Evolutionary conservation across 2,113 vertebrate species (phyloP).

Genomic region (Corvus hawaiiensis): DNA sequence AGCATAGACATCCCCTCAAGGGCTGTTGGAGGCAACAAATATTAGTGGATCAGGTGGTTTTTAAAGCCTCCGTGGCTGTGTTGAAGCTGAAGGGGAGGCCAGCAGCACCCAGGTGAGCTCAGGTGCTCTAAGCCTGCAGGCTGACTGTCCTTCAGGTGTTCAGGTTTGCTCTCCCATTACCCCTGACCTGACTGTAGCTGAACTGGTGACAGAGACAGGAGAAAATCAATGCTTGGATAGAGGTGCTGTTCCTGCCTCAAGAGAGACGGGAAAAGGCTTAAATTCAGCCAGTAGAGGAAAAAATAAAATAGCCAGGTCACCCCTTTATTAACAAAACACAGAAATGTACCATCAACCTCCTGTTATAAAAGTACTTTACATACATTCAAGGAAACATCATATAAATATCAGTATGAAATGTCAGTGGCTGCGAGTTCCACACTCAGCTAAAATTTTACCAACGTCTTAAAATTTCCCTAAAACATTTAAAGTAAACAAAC

Average conservation of each 20-base stretch:
- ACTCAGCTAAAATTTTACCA: not conserved
- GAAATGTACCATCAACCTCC: constrained; percentile 30
- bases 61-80: not conserved
- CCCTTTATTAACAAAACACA: constrained; percentile 48
- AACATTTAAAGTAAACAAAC: not conserved
- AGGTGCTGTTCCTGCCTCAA: not conserved
- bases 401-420: constrained; percentile 50
- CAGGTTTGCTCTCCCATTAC: not conserved
- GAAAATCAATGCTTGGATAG: not conserved
- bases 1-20: not conserved
- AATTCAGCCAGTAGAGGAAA: constrained; percentile 6
- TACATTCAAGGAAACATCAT: constrained; percentile 36
- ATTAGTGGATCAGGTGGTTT: not conserved
- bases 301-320: constrained; percentile 40
- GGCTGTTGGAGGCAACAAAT: not conserved
- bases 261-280: not conserved
- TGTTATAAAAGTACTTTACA: constrained; percentile 47
- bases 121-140: not conserved
- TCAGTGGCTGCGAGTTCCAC: constrained; percentile 17
- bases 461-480: not conserved
- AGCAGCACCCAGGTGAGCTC: not conserved
- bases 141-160: not conserved
- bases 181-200: not conserved
- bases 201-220: not conserved
- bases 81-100: not conserved